Base-by-base conservation (phyloP, 1,140 invertebrate species). In the Globodera ellingtonae region DNA sequence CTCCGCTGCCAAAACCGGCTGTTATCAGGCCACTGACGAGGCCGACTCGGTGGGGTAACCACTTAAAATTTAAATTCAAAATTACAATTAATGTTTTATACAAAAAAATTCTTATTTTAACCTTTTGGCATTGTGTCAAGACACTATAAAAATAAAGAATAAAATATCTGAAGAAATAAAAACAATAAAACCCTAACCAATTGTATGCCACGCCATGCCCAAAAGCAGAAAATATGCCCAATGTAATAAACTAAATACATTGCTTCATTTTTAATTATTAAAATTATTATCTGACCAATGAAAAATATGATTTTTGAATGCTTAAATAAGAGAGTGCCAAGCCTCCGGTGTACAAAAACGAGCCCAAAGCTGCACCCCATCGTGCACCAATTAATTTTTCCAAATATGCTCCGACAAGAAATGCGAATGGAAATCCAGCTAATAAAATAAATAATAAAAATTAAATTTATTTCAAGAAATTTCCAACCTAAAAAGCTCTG, bases 391-490 rank as follows among this genome's bases (percentile, higher is more conserved):
- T 35, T 52, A 66, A 50, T 46, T 78, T 77, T 50, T 85, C 82
- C n/a, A 85, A 47, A 74, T 67, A 76, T n/a, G 81, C 84, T n/a
- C 84, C 84, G 35, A 72, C 47, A 10, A 85, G 47, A 84, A 85
- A 86, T 9, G 84, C 59, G 52, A 75, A 85, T 15, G 84, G 84
- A 70, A 85, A 52, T 10, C 84, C 85, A 62, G 81, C 83, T 85
- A 21, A 48, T 84, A 66, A 62, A 21, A 13, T 48, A 50, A 46
- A 13, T 9, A 3, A 21, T 81, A 21, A 21, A n/a, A 6, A 3
- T 44, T 47, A 46, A 80, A 6, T 67, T 18, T 79, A 24, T 56
- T 48, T 52, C n/a, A 56, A 24, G 6, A 47, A 35, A 65, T 81
- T 72, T 62, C 50, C 0, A 71, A 71, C 85, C 46, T 70, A 85